Conservation (phyloP, 1,140 invertebrate species). For the Agrilus planipennis region DNA sequence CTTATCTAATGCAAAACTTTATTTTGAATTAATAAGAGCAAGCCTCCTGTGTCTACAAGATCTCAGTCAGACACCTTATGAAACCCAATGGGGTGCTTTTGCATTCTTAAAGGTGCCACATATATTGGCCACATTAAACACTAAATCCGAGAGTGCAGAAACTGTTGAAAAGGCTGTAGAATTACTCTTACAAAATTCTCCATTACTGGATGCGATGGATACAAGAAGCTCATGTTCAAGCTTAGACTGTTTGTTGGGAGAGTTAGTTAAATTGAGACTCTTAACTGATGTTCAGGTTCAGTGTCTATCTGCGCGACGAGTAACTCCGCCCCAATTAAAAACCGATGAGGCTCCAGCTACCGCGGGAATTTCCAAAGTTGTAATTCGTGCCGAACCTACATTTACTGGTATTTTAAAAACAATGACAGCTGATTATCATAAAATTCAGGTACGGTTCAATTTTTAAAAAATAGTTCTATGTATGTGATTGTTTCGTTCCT, state of each 20-base stretch:
- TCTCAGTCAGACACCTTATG: constrained; percentile 55
- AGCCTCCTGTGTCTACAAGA: constrained; percentile 81
- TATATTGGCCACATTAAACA: constrained; percentile 58
- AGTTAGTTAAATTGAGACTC: constrained; percentile 68
- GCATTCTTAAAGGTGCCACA: constrained; percentile 83
- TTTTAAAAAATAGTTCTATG: too few relatives aligned
- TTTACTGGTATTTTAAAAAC: constrained; percentile 78
- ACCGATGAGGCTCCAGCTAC: constrained; percentile 30
- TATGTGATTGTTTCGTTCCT: too few relatives aligned
- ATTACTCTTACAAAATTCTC: constrained; percentile 63
- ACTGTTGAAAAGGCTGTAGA: constrained; percentile 67
- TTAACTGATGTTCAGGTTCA: constrained; percentile 66
- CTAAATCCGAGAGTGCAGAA: constrained; percentile 30
- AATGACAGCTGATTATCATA: constrained; percentile 73
- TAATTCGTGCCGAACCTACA: constrained; percentile 78
- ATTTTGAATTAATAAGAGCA: constrained; percentile 79
- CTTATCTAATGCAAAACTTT: constrained; percentile 53
- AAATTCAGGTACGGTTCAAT: too few relatives aligned
- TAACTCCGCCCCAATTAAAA: constrained; percentile 27
- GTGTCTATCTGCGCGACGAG: constrained; percentile 56
- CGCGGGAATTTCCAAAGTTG: constrained; percentile 59
- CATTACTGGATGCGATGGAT: constrained; percentile 80
- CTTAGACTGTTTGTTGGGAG: constrained; percentile 69
- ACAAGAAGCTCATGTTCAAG: constrained; percentile 78
- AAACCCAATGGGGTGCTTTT: constrained; percentile 86